A percentile compares a stretch with the other conserved stretches of the same genome.
Evolutionary conservation across 2,888 invertebrate genomes (phyloP).

Genomic region (Tyria jacobaeae): DNA sequence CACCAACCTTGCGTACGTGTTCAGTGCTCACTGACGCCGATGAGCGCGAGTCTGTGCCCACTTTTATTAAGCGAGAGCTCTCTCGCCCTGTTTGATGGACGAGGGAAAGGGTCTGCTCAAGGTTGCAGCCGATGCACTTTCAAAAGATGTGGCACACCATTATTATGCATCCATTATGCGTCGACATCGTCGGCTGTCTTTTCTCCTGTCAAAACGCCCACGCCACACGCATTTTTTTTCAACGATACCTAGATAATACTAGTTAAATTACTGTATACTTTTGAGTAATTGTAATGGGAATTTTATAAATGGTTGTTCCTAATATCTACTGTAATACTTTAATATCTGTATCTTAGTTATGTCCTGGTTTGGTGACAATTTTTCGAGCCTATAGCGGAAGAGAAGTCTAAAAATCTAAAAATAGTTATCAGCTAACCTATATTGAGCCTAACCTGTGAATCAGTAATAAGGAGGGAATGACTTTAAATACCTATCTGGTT

Average conservation of each 20-base stretch:
- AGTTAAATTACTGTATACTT: conserved; percentile 47
- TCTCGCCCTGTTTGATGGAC: conserved; percentile 75
- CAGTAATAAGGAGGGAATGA: no score
- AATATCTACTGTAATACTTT: no score
- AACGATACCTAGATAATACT: conserved; percentile 49
- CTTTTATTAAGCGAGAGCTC: conserved; percentile 71
- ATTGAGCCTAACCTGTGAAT: no score
- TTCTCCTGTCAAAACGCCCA: conserved; percentile 73
- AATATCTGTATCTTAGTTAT: conserved; percentile 11
- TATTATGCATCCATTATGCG: conserved; percentile 80
- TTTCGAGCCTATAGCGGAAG: background rate
- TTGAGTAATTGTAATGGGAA: conserved; percentile 34
- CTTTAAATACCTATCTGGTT: no score
- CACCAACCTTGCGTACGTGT: background rate
- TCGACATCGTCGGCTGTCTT: conserved; percentile 62
- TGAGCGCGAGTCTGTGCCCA: conserved; percentile 3
- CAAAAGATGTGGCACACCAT: conserved; percentile 77
- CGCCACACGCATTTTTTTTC: conserved; percentile 57
- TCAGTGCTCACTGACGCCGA: background rate
- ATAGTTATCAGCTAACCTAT: no score
- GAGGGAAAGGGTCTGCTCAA: conserved; percentile 83
- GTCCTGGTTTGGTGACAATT: background rate
- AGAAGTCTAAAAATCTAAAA: no score
- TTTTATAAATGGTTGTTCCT: conserved; percentile 18
- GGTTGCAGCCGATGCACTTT: conserved; percentile 83